phyloP scores from a whole-genome alignment of 2,888 invertebrate species.

The Dicycla oo region DNA sequence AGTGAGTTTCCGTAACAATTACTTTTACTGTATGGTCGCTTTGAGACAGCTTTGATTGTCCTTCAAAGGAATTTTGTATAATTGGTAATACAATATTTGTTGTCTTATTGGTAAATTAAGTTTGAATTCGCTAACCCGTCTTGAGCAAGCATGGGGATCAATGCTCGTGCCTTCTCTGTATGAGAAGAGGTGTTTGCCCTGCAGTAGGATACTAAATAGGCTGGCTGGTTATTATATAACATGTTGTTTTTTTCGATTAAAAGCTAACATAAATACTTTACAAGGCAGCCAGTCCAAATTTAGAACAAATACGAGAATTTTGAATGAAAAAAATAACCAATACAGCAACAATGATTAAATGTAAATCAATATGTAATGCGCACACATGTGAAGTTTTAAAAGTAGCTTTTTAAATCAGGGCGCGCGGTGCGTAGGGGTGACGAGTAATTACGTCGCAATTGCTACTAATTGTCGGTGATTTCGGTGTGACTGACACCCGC shows the following conservation, averaged over 20 bases:
- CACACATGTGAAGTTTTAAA: conserved; percentile 39
- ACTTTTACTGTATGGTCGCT: conserved; percentile 37
- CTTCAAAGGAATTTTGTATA: not conserved
- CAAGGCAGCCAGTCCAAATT: not conserved
- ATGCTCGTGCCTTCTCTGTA: no score
- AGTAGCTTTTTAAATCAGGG: conserved; percentile 54
- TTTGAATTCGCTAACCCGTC: no score
- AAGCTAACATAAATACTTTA: not conserved
- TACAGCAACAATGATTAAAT: conserved; percentile 11
- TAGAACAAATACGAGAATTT: not conserved
- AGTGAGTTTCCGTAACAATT: conserved; percentile 55
- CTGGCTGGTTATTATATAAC: no score
- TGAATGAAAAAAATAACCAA: not conserved
- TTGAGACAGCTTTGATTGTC: conserved; percentile 16
- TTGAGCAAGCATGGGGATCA: no score
- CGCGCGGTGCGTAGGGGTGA: conserved; percentile 48
- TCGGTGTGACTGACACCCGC: conserved; percentile 59
- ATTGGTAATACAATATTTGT: not conserved
- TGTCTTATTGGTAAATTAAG: no score
- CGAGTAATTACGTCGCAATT: conserved; percentile 59
- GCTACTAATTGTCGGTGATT: conserved; percentile 64
- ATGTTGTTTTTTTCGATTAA: not conserved
- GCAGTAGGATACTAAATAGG: no score
- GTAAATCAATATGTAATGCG: conserved; percentile 35
- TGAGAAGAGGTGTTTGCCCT: no score